phyloP scores from a whole-genome alignment of 2,797 vertebrate genomes.

The Phataginus tricuspis region DNA sequence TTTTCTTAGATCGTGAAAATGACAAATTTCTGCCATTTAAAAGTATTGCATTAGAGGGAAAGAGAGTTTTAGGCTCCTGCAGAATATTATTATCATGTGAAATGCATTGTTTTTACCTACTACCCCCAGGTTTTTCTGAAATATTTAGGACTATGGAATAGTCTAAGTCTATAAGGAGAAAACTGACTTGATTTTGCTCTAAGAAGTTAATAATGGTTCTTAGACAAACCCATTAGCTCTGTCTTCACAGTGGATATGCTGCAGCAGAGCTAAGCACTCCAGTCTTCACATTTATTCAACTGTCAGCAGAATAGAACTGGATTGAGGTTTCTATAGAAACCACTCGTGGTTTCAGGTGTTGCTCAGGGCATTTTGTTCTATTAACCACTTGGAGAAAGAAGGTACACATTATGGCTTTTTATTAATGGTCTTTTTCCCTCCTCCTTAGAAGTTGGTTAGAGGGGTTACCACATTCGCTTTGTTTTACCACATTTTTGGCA shows the following conservation, averaged over 20 bases:
- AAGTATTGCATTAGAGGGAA: background rate
- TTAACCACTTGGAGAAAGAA: background rate
- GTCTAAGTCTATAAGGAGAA: background rate
- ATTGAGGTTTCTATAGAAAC: slow-evolving; percentile 74
- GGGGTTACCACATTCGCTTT: background rate
- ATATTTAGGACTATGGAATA: background rate
- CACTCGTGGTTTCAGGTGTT: slow-evolving; percentile 43
- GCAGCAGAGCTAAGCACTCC: background rate
- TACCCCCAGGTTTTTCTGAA: background rate
- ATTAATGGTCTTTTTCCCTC: background rate
- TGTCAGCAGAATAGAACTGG: slow-evolving; percentile 34
- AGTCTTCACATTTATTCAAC: slow-evolving; percentile 52
- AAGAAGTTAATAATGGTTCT: background rate
- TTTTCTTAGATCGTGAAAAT: slow-evolving; percentile 24
- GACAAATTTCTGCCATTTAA: background rate
- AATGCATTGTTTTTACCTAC: background rate
- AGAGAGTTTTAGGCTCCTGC: background rate
- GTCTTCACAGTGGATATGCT: background rate
- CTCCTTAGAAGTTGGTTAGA: background rate
- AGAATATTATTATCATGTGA: background rate
- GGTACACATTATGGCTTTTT: background rate
- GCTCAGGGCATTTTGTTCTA: background rate
- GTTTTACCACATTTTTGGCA: background rate
- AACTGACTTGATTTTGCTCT: background rate
- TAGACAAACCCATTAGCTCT: background rate